These are phyloP conservation scores for Sebastes taczanowskii DNA, from an alignment of 2,797 vertebrate species.

Conservation along the genomic window DNA sequence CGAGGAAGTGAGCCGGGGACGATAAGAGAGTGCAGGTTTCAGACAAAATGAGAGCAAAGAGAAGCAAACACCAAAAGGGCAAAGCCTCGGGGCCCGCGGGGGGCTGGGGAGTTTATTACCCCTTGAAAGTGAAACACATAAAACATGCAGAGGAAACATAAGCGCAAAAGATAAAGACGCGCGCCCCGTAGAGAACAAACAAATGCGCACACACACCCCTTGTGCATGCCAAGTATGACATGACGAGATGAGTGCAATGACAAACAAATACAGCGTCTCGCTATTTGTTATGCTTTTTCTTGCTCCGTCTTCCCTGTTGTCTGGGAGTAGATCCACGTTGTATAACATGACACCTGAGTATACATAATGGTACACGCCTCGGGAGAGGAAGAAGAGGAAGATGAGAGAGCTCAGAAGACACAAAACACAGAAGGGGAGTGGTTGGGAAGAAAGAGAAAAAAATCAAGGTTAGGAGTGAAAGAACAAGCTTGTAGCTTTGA, in stretches of 20 bases:
- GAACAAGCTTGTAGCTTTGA: conserved; percentile 20
- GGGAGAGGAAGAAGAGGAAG: conserved; percentile 32
- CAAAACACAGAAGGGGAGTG: conserved; percentile 33
- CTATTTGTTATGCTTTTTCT: conserved; percentile 24
- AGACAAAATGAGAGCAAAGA: conserved; percentile 59
- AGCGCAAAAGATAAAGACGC: conserved; percentile 42
- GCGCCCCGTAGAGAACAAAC: conserved; percentile 42
- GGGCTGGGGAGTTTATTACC: conserved; percentile 56
- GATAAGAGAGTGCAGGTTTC: conserved; percentile 57
- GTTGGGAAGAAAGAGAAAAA: not conserved
- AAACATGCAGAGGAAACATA: conserved; percentile 61
- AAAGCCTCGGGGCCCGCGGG: conserved; percentile 49
- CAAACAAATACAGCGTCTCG: conserved; percentile 46
- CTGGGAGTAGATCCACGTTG: conserved; percentile 21
- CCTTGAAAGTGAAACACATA: conserved; percentile 60
- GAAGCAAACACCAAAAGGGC: conserved; percentile 64
- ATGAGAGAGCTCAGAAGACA: conserved; percentile 40
- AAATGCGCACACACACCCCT: conserved; percentile 12
- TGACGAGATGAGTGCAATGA: conserved; percentile 46
- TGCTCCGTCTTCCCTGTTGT: conserved; percentile 13
- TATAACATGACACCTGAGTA: conserved; percentile 55
- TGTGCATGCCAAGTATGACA: conserved; percentile 39
- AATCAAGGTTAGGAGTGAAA: conserved; percentile 31
- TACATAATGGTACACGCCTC: conserved; percentile 43
- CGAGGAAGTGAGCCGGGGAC: conserved; percentile 22